Evolutionary conservation across 2,888 invertebrate species (phyloP).

Genomic region (Bruchidius siliquastri): DNA sequence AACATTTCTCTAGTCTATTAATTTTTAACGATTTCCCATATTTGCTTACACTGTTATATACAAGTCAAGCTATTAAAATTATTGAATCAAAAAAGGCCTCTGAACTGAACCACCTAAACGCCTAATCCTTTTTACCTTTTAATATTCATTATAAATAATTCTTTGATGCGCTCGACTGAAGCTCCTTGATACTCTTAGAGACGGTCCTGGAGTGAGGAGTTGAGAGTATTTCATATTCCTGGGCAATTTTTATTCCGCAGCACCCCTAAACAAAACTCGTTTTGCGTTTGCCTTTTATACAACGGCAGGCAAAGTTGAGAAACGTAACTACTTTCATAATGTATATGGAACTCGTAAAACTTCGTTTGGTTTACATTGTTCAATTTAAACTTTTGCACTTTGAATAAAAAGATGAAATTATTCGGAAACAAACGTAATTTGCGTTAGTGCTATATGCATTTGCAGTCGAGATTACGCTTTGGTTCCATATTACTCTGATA

Average conservation of each 20-base stretch:
- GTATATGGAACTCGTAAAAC: constrained; percentile 44
- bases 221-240: neutral
- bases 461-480: constrained; percentile 17
- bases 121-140: too few relatives aligned
- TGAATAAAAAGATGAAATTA: constrained; percentile 41
- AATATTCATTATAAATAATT: neutral
- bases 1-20: too few relatives aligned
- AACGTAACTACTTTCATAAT: constrained; percentile 43
- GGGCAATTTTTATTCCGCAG: constrained; percentile 29
- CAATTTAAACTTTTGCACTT: constrained; percentile 43
- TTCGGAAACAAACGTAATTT: constrained; percentile 45
- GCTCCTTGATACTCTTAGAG: neutral
- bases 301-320: constrained; percentile 28
- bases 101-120: too few relatives aligned
- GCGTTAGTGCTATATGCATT: constrained; percentile 14
- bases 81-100: too few relatives aligned
- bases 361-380: constrained; percentile 44
- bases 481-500: neutral
- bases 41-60: too few relatives aligned
- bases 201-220: neutral
- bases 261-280: constrained; percentile 30
- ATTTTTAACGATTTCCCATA: too few relatives aligned
- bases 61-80: too few relatives aligned
- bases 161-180: neutral
- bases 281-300: constrained; percentile 32